Percentiles rank a stretch among this genome's conserved stretches.
Evolutionary conservation across 2,888 invertebrate species (phyloP).

Genomic region (Apocheima hispidaria): DNA sequence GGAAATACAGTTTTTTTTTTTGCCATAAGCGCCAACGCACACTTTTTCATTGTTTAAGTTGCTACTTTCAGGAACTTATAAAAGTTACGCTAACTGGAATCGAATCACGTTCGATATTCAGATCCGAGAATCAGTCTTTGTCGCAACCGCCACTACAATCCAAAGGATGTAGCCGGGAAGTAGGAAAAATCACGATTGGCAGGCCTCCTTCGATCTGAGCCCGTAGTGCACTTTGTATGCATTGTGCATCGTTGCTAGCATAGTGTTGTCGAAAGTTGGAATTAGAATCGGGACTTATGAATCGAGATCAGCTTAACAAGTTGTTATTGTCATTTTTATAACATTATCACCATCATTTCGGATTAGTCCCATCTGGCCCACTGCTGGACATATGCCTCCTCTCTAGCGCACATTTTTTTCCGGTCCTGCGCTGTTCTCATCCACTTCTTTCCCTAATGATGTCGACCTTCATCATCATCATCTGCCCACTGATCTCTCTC

Average conservation of each 20-base stretch:
- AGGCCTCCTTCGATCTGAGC: conserved; percentile 51
- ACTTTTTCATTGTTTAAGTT: conserved; percentile 5
- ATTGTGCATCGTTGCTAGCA: conserved; percentile 65
- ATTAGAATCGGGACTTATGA: neutral
- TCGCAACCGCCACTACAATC: conserved; percentile 56
- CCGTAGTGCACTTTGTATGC: conserved; percentile 70
- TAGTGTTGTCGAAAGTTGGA: conserved; percentile 9
- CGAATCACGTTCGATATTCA: conserved; percentile 46
- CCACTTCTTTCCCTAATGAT: too few species aligned
- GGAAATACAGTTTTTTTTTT: conserved; percentile 6
- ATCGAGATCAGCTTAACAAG: too few species aligned
- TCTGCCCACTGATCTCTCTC: too few species aligned
- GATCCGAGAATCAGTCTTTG: conserved; percentile 60
- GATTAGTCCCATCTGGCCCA: too few species aligned
- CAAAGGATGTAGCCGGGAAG: conserved; percentile 57
- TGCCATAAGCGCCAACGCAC: neutral
- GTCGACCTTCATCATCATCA: too few species aligned
- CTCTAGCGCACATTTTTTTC: too few species aligned
- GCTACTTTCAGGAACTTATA: conserved; percentile 18
- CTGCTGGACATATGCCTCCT: too few species aligned
- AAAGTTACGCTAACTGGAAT: conserved; percentile 32
- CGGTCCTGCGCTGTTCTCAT: too few species aligned
- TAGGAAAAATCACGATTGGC: conserved; percentile 71
- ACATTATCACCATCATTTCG: neutral
- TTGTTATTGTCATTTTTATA: too few species aligned